Evolutionary conservation across 2,888 invertebrate genomes (phyloP).

Genomic region (Sturmia bella): DNA sequence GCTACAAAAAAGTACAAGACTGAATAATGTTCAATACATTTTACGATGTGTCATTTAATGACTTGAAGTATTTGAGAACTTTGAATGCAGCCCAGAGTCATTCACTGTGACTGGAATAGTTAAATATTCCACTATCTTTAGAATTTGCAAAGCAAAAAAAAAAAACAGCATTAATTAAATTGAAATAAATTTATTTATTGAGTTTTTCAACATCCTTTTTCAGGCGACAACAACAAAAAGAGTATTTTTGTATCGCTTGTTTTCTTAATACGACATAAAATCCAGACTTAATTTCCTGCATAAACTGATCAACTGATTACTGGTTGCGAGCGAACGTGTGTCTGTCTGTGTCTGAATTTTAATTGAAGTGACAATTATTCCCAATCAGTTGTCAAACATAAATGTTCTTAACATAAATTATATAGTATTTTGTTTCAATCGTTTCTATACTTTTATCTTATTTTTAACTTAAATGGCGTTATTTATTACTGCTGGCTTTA

Average conservation of each 20-base stretch:
- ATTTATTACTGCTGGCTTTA: constrained; percentile 30
- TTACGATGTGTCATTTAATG: constrained; percentile 65
- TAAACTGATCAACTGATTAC: constrained; percentile 29
- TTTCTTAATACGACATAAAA: constrained; percentile 8
- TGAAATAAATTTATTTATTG: constrained; percentile 39
- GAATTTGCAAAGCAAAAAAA: not conserved
- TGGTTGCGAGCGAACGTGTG: not conserved
- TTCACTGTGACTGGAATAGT: constrained; percentile 38
- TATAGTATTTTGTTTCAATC: constrained; percentile 28
- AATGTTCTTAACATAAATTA: constrained; percentile 44
- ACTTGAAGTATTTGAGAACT: constrained; percentile 51
- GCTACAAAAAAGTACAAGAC: not conserved
- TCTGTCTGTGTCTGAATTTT: constrained; percentile 24
- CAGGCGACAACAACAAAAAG: not conserved
- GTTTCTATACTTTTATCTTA: constrained; percentile 16
- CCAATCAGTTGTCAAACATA: constrained; percentile 44
- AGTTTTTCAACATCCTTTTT: constrained; percentile 41
- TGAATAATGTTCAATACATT: constrained; percentile 22
- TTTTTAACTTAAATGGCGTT: constrained; percentile 31
- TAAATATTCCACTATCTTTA: constrained; percentile 8
- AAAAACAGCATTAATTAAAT: constrained; percentile 14
- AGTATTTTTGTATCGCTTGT: not conserved
- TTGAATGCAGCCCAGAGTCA: constrained; percentile 30
- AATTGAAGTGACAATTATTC: constrained; percentile 48
- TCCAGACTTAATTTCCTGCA: constrained; percentile 36